Conservation (phyloP, 2,797 vertebrate species). For the Danionella dracula region DNA sequence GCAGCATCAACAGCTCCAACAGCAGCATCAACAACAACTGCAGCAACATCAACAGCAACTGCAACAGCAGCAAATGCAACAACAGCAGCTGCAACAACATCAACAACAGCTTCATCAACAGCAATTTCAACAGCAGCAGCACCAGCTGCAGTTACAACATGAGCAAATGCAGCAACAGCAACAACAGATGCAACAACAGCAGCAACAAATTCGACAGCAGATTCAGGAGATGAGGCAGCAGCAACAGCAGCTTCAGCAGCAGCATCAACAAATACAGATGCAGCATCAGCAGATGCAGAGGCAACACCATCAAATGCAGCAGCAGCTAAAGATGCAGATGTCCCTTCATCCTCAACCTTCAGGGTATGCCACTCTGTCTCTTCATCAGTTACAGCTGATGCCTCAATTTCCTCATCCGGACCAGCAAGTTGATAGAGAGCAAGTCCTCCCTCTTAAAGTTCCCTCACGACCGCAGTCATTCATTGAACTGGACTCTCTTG, state of each 20-base stretch:
- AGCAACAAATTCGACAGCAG: constrained; percentile 53
- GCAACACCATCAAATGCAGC: constrained; percentile 77
- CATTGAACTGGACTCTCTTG: constrained; percentile 74
- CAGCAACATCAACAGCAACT: constrained; percentile 53
- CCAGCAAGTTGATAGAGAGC: constrained; percentile 68
- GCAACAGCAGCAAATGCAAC: constrained; percentile 51
- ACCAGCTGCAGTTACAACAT: constrained; percentile 40
- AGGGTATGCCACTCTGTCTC: constrained; percentile 67
- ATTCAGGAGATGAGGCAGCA: constrained; percentile 47
- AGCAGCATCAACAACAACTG: constrained; percentile 48
- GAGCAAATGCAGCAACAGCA: constrained; percentile 44
- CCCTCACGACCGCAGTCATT: constrained; percentile 71
- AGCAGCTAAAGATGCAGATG: constrained; percentile 75
- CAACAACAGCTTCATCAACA: constrained; percentile 44
- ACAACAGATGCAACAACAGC: constrained; percentile 57
- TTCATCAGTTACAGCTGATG: constrained; percentile 72
- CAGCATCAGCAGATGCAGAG: constrained; percentile 76
- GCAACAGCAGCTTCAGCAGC: constrained; percentile 71
- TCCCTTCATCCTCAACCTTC: constrained; percentile 67
- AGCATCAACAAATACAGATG: constrained; percentile 76
- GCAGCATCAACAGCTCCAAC: constrained; percentile 20
- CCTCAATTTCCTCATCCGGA: constrained; percentile 68
- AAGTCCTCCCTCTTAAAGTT: constrained; percentile 74
- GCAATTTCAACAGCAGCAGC: constrained; percentile 37
- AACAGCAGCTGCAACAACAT: constrained; percentile 52